Percentiles rank a stretch among this genome's conserved stretches.
Evolutionary conservation across 2,888 invertebrate species (phyloP).

Genomic region (Dicycla oo): DNA sequence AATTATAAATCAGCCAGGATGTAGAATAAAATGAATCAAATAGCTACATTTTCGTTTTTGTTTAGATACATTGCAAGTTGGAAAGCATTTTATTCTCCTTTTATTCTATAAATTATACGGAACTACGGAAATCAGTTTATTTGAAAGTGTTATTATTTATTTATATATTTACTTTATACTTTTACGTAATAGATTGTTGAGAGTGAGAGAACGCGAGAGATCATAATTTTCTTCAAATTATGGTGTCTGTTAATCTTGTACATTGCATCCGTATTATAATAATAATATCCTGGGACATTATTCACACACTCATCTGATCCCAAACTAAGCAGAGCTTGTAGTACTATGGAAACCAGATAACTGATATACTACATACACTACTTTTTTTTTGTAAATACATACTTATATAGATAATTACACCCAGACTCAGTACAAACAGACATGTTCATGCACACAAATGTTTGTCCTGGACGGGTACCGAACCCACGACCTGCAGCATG

Average conservation of each 20-base stretch:
- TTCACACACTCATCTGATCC: too few species aligned
- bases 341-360: too few species aligned
- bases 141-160: background rate
- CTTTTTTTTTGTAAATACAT: too few species aligned
- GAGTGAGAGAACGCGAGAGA: conserved; percentile 14
- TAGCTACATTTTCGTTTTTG: background rate
- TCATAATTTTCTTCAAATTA: conserved; percentile 33
- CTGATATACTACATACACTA: too few species aligned
- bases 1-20: conserved; percentile 1
- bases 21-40: background rate
- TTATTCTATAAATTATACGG: background rate
- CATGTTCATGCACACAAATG: too few species aligned
- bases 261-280: conserved; percentile 32
- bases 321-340: too few species aligned
- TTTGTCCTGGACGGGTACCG: too few species aligned
- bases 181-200: background rate
- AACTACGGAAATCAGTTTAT: conserved; percentile 16
- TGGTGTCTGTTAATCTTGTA: conserved; percentile 6
- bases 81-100: background rate
- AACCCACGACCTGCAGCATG: too few species aligned
- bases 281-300: too few species aligned
- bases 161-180: too few species aligned
- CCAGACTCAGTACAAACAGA: too few species aligned
- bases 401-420: too few species aligned
- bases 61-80: background rate